Conservation (phyloP, 2,797 vertebrate genomes). For the Novumbra hubbsi region DNA sequence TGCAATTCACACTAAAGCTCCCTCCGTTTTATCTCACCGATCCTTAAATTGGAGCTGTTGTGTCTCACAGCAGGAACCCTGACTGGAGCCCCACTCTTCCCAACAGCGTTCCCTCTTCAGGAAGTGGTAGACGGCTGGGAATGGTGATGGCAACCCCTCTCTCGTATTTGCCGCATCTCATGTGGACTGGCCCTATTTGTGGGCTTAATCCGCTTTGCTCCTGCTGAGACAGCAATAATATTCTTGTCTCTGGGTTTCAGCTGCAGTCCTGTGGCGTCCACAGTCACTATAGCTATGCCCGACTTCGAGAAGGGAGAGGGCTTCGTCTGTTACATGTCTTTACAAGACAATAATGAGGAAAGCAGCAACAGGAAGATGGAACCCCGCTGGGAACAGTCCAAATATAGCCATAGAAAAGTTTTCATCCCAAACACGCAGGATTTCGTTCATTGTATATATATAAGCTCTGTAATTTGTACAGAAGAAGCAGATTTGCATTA, state of each 20-base stretch:
- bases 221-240: constrained; percentile 68
- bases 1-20: constrained; percentile 55
- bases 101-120: constrained; percentile 24
- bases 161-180: constrained; percentile 51
- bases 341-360: constrained; percentile 32
- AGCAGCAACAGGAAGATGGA: constrained; percentile 38
- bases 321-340: constrained; percentile 38
- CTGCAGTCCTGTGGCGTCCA: constrained; percentile 52
- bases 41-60: constrained; percentile 40
- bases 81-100: constrained; percentile 31
- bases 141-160: constrained; percentile 18
- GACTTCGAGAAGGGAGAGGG: constrained; percentile 36
- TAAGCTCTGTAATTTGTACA: constrained; percentile 56
- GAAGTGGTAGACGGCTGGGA: constrained; percentile 35
- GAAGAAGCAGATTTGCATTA: constrained; percentile 51
- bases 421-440: constrained; percentile 50
- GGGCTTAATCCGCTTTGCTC: constrained; percentile 67
- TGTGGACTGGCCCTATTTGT: constrained; percentile 60
- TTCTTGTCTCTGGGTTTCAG: constrained; percentile 68
- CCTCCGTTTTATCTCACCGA: constrained; percentile 41
- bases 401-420: constrained; percentile 55
- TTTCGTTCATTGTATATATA: constrained; percentile 58
- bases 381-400: constrained; percentile 58
- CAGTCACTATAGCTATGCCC: constrained; percentile 45
- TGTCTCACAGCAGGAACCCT: constrained; percentile 39